A percentile compares a stretch with the other conserved stretches of the same genome.
phyloP scores from a whole-genome alignment of 1,140 invertebrate species.

The Steinernema khuongi region DNA sequence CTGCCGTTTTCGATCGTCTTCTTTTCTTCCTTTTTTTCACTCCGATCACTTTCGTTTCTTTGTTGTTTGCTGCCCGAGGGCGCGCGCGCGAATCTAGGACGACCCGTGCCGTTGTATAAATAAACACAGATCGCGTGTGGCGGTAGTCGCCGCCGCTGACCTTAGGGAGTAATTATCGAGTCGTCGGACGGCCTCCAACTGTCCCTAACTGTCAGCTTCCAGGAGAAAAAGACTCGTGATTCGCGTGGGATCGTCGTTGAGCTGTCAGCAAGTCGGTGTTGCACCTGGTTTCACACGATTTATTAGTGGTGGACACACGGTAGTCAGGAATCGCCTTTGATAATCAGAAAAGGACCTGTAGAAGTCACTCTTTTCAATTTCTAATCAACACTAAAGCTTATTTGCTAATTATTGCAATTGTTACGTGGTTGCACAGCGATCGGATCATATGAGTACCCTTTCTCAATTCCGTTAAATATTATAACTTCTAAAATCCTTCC shows the following conservation, averaged over 20 bases:
- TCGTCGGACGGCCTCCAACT: background rate
- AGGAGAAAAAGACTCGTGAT: background rate
- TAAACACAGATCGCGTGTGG: constrained; percentile 6
- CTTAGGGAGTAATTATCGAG: constrained; percentile 14
- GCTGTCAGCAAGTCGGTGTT: background rate
- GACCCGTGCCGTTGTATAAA: constrained; percentile 3
- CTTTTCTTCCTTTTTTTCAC: constrained; percentile 1
- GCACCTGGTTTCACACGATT: background rate
- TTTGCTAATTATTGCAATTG: too few relatives aligned
- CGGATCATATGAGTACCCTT: too few relatives aligned
- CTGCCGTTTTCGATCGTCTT: background rate
- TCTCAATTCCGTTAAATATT: too few relatives aligned
- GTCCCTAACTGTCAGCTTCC: constrained; percentile 5
- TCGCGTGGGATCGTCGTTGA: background rate
- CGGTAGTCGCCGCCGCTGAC: background rate
- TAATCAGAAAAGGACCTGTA: too few relatives aligned
- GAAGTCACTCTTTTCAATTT: too few relatives aligned
- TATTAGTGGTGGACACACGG: too few relatives aligned
- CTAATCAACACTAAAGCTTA: too few relatives aligned
- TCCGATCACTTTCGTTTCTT: constrained; percentile 12
- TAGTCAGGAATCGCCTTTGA: too few relatives aligned
- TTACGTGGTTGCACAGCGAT: too few relatives aligned
- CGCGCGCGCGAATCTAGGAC: background rate
- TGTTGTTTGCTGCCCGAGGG: background rate
- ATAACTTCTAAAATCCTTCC: too few relatives aligned